These are phyloP conservation scores for Papilio dardanus DNA, from an alignment of 1,140 invertebrate species.

Conservation along the genomic window DNA sequence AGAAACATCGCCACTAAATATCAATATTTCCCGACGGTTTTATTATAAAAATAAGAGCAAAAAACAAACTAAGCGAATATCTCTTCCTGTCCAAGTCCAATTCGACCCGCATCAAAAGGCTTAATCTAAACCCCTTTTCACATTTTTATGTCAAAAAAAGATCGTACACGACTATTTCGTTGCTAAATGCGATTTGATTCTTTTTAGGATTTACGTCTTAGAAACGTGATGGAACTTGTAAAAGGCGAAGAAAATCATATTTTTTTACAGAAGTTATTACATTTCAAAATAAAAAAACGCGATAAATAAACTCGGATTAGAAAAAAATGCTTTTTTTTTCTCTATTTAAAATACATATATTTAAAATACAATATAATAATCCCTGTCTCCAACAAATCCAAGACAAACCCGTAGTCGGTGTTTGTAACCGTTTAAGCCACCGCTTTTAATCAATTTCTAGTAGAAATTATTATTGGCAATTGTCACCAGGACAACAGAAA, in stretches of 20 bases:
- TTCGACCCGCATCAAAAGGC: constrained; percentile 80
- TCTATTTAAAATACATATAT: too few species aligned
- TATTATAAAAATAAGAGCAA: constrained; percentile 75
- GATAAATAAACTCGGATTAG: too few species aligned
- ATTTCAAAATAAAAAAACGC: too few species aligned
- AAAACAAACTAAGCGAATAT: constrained; percentile 70
- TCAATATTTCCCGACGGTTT: constrained; percentile 75
- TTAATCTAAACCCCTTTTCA: constrained; percentile 77
- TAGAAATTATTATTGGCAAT: neutral
- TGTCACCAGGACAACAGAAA: constrained; percentile 26
- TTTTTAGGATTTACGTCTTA: constrained; percentile 44
- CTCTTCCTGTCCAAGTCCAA: constrained; percentile 73
- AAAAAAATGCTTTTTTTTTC: too few species aligned
- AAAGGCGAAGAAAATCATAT: constrained; percentile 9
- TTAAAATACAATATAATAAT: neutral
- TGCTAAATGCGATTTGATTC: constrained; percentile 76
- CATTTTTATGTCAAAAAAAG: constrained; percentile 75
- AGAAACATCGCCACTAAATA: constrained; percentile 54
- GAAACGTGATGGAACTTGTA: constrained; percentile 36
- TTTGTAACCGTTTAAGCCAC: neutral
- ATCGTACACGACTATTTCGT: constrained; percentile 73
- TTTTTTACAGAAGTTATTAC: neutral
- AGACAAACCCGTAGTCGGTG: neutral
- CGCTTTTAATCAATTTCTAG: neutral
- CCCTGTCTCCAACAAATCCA: neutral